phyloP scores from a whole-genome alignment of 2,888 invertebrate species.

The Caenorhabditis sp. region DNA sequence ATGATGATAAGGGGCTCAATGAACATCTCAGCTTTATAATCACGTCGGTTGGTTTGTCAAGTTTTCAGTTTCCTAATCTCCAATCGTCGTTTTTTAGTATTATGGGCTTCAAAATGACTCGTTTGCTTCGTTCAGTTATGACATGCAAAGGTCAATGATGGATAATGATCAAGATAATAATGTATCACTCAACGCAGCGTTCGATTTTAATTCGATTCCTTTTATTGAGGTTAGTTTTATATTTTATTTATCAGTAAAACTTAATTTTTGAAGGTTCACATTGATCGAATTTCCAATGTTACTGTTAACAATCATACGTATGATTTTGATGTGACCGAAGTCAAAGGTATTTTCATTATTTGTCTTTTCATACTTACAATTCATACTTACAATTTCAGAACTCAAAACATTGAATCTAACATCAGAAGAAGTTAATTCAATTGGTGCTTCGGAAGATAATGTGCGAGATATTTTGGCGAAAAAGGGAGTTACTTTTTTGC shows the following conservation, averaged over 20 bases:
- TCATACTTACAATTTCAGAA: no score
- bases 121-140: constrained; percentile 70
- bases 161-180: constrained; percentile 29
- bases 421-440: constrained; percentile 56
- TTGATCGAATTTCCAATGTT: constrained; percentile 66
- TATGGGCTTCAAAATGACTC: constrained; percentile 67
- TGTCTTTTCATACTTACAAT: neutral
- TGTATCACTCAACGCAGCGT: constrained; percentile 33
- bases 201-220: constrained; percentile 51
- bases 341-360: constrained; percentile 36
- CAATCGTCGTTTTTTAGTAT: constrained; percentile 56
- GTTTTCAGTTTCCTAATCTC: neutral
- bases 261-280: constrained; percentile 43
- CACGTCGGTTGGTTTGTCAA: constrained; percentile 43
- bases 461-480: constrained; percentile 51
- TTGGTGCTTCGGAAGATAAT: constrained; percentile 40
- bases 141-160: constrained; percentile 42
- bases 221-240: constrained; percentile 37
- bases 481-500: constrained; percentile 63
- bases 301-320: constrained; percentile 67
- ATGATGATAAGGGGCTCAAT: constrained; percentile 63
- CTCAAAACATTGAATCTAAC: constrained; percentile 63
- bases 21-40: constrained; percentile 63
- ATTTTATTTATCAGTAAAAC: no score
- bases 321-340: constrained; percentile 64